Conservation (phyloP, 2,113 vertebrate species). For the Epinephelus fuscoguttatus region DNA sequence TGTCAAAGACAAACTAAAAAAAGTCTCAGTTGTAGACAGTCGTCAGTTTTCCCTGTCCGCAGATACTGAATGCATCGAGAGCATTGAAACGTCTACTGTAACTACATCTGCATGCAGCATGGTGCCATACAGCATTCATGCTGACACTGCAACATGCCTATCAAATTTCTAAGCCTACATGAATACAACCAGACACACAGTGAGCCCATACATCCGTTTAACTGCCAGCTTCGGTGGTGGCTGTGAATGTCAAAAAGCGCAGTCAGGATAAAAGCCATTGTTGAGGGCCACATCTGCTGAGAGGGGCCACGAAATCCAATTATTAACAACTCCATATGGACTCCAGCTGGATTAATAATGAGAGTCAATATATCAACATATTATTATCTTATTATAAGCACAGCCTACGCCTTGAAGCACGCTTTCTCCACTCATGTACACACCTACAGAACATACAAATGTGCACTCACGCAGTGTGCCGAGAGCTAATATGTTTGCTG, state of each 20-base stretch:
- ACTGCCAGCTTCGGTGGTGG: constrained; percentile 22
- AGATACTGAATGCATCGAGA: background rate
- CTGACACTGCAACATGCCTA: constrained; percentile 35
- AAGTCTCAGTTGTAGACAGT: too few species aligned
- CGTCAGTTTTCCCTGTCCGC: background rate
- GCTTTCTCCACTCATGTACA: background rate
- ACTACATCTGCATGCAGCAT: constrained; percentile 17
- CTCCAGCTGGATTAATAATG: constrained; percentile 48
- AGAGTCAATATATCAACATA: constrained; percentile 3
- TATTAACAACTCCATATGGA: constrained; percentile 34
- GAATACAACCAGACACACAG: constrained; percentile 24
- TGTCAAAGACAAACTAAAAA: background rate
- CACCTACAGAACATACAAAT: background rate
- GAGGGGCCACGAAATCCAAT: constrained; percentile 9
- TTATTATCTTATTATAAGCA: constrained; percentile 8
- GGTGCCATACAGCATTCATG: constrained; percentile 33
- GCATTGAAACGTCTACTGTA: background rate
- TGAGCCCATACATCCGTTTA: constrained; percentile 14
- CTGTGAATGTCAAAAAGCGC: background rate
- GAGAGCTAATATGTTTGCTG: background rate
- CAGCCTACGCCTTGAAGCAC: background rate
- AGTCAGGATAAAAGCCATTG: background rate
- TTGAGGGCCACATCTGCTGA: constrained; percentile 18
- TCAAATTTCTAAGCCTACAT: constrained; percentile 35
- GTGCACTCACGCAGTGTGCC: background rate